Conservation (phyloP, 2,797 vertebrate genomes). For the Mormyrops boulengeri region DNA sequence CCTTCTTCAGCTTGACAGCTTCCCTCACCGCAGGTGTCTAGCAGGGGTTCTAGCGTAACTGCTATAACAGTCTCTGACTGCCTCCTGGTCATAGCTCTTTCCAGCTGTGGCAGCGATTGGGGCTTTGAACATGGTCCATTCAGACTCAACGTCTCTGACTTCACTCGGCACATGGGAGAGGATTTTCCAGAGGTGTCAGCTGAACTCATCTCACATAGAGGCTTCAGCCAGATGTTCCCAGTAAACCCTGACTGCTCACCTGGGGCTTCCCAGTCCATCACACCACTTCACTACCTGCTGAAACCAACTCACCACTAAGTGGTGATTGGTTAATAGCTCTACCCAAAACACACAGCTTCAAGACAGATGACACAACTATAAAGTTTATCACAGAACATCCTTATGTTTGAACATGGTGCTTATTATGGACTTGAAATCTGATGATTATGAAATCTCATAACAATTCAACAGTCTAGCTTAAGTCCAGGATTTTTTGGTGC, state of each 20-base stretch:
- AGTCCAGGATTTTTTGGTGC: background rate
- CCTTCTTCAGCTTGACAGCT: background rate
- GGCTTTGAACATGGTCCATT: background rate
- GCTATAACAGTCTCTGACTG: background rate
- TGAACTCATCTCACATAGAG: background rate
- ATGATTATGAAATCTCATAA: background rate
- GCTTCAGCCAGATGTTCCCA: background rate
- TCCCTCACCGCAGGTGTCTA: background rate
- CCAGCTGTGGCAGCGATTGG: background rate
- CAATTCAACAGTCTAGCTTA: background rate
- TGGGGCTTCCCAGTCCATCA: background rate
- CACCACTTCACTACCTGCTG: background rate
- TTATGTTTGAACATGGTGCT: background rate
- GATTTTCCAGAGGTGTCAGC: background rate
- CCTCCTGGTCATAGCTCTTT: background rate
- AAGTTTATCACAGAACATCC: background rate
- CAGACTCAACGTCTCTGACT: background rate
- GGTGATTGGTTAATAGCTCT: background rate
- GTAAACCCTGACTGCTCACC: background rate
- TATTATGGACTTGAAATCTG: no score
- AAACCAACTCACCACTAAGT: background rate
- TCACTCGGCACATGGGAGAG: background rate
- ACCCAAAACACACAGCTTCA: background rate
- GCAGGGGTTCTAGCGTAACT: background rate
- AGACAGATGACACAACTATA: background rate